These are phyloP conservation scores for Burhinus oedicnemus DNA, from an alignment of 2,113 vertebrate species.

Conservation along the genomic window DNA sequence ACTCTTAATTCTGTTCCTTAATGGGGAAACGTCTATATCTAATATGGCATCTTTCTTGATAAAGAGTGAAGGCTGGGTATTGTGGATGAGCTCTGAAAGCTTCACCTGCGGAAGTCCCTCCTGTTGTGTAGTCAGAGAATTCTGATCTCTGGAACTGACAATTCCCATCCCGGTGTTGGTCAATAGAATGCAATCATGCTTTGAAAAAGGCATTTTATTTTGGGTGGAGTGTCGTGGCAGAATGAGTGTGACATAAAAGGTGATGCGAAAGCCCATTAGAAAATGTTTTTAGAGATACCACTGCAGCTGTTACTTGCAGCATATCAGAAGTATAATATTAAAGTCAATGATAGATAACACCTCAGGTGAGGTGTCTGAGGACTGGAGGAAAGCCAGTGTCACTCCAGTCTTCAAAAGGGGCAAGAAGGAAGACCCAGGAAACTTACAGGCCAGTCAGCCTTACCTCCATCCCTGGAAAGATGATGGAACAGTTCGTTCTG, in stretches of 20 bases:
- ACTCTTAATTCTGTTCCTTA: slow-evolving; percentile 1
- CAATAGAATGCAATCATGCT: not conserved
- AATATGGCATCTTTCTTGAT: not conserved
- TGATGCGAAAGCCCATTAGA: not conserved
- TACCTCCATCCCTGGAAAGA: too few species aligned
- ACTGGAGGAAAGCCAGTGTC: too few species aligned
- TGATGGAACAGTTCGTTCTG: too few species aligned
- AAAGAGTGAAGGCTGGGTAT: not conserved
- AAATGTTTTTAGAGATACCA: not conserved
- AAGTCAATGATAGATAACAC: not conserved
- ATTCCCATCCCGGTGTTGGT: not conserved
- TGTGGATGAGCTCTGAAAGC: not conserved
- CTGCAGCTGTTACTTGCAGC: not conserved
- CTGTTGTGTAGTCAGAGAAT: not conserved
- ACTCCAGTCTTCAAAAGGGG: too few species aligned
- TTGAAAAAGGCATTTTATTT: not conserved
- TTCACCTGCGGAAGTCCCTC: not conserved
- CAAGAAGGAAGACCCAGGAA: too few species aligned
- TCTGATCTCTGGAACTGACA: not conserved
- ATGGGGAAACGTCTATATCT: not conserved
- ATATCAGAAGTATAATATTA: not conserved
- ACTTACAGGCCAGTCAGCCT: too few species aligned
- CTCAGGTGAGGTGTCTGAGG: too few species aligned
- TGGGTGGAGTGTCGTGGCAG: not conserved
- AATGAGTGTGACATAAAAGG: not conserved